Base-by-base conservation (phyloP, 2,888 invertebrate species). In the Pristionchus exspectatus region DNA sequence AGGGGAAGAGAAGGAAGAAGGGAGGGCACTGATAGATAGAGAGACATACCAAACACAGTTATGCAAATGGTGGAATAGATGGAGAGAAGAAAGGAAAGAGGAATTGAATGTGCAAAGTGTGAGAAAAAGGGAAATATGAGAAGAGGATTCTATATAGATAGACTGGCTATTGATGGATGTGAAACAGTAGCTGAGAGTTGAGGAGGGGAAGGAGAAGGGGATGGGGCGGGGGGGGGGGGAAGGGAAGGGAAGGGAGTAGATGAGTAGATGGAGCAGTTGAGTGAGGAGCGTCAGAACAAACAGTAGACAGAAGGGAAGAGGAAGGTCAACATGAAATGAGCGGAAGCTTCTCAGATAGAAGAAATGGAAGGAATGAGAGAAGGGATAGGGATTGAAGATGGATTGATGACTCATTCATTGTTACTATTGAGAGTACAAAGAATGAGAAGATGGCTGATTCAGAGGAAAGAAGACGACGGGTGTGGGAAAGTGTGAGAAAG, bases 111-210 rank as follows among this genome's bases (percentile, higher is more conserved):
- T 81, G 81, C 44, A 50, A 81, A 81, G 81, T 81, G 54, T 81
- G 81, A 50, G 81, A 54, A 81, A 27, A 81, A 54, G 33, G 50
- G 81, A 54, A 81, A 54, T 44, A 81, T 81, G 81, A 81, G 81
- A 54, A 81, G 81, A 81, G n/a, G 54, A 54, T 27, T 81, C 50
- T 21, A 81, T 44, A 81, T 81, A 54, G 81, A 81, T 24, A 27
- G 81, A 27, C 72, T 30, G 18, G 38, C 72, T 33, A 74, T 74
- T 74, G 72, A 74, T 30, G 38, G n/a, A 50, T n/a, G 27, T 81
- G 81, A 81, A 81, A 81, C 81, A 81, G 81, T 81, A 81, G 81
- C 44, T 81, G 81, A 81, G 81, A 81, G 54, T 81, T 44, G 54
- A 50, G 24, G 50, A n/a, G 33, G 50, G 27, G 14, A 33, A 44